Evolutionary conservation across 2,797 vertebrate species (phyloP), one percentile per base, ranked within the genome.

Genomic region (Sebastolobus alascanus): DNA sequence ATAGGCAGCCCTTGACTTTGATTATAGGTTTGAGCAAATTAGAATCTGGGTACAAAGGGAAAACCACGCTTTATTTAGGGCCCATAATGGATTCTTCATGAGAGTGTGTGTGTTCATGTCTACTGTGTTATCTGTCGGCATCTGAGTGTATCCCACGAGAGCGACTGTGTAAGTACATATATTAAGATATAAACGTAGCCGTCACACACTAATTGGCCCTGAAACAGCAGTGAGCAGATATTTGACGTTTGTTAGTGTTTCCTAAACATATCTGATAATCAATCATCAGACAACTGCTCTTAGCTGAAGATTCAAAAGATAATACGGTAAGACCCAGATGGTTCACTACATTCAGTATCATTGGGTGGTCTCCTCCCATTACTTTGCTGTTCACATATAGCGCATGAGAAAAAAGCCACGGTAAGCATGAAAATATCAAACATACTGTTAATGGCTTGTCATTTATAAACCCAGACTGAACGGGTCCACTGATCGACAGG

Each of bases 1-100:
- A 92, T 58, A 83, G 73, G 52, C 75, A 75, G 74, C 76, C 31
- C 80, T 89, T 20, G 61, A 88, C 82, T 87, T 80, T 94, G 87
- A 94, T 93, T 92, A 89, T 77, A 89, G 79, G 89, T 86, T 82
- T 84, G 59, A 82, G 73, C 89, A 90, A 91, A 92, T 84, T 87
- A 73, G 83, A 89, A 87, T 87, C 85, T 46, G 67, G 73, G 59
- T 75, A 89, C 80, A 87, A 86, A 91, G 68, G 12, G 63, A 66
- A 80, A 77, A 54, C 13, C 29, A 31, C 66, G 20, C 58, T 90
- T 80, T 76, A 68, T 72, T 52, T 72, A 77, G 55, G 61, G 75
- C 27, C 59, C 31, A 29, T 86, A 70, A 93, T 83, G 68, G 84
- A 68, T 84, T 84, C 43, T 85, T 73, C 31, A 64, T 80, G 60